A percentile compares a stretch with the other conserved stretches of the same genome.
phyloP scores from a whole-genome alignment of 2,113 vertebrate species.

The Dicrurus megarhynchus region DNA sequence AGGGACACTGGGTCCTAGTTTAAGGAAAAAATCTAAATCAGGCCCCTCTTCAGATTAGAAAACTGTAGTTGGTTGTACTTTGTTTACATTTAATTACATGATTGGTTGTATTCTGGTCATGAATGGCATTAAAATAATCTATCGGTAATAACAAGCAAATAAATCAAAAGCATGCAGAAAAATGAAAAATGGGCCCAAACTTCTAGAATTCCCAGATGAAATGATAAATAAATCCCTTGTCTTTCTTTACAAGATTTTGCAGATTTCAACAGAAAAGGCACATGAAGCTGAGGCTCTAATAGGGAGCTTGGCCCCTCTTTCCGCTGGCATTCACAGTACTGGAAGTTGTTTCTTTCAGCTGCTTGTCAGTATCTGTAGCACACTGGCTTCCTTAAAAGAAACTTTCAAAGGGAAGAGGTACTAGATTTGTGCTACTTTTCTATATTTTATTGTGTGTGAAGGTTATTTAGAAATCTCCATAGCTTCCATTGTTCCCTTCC shows the following conservation, averaged over 20 bases:
- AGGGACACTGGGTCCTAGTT: constrained; percentile 51
- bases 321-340: neutral
- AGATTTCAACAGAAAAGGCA: neutral
- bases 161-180: neutral
- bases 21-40: constrained; percentile 54
- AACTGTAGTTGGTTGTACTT: neutral
- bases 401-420: neutral
- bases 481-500: neutral
- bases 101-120: neutral
- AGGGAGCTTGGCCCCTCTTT: neutral
- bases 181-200: neutral
- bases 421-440: neutral
- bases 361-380: constrained; percentile 29
- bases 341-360: constrained; percentile 21
- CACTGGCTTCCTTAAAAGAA: constrained; percentile 2
- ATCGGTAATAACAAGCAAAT: neutral
- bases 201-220: neutral
- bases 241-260: neutral
- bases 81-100: neutral
- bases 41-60: constrained; percentile 28
- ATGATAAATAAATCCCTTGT: neutral
- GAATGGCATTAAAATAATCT: neutral
- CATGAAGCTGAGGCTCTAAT: neutral
- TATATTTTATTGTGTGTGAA: neutral
- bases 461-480: neutral